phyloP scores from a whole-genome alignment of 2,113 vertebrate genomes.

The Bettongia penicillata region DNA sequence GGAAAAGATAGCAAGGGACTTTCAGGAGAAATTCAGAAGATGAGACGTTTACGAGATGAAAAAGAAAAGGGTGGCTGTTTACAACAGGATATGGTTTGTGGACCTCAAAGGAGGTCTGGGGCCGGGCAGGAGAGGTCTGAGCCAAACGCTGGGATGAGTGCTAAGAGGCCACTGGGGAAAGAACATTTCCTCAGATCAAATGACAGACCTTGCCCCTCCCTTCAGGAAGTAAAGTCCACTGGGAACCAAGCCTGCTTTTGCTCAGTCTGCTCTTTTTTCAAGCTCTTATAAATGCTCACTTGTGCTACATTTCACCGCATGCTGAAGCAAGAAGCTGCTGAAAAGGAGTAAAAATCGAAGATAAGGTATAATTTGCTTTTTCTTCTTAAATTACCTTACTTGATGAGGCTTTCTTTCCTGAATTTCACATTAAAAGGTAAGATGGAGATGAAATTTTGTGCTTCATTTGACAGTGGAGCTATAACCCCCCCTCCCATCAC shows the following conservation, averaged over 20 bases:
- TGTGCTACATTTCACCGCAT: constrained; percentile 25
- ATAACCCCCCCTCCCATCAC: not conserved
- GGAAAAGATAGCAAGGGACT: not conserved
- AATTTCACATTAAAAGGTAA: constrained; percentile 61
- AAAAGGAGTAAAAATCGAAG: constrained; percentile 39
- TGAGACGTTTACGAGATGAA: not conserved
- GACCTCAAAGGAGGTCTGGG: not conserved
- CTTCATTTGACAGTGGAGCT: not conserved
- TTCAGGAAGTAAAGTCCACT: constrained; percentile 71
- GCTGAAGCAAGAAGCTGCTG: not conserved
- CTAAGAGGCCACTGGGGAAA: not conserved
- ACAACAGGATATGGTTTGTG: not conserved
- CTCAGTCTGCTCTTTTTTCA: not conserved
- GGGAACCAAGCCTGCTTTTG: not conserved
- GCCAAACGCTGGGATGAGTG: not conserved
- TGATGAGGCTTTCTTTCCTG: constrained; percentile 13
- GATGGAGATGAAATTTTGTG: not conserved
- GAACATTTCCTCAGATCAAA: constrained; percentile 26
- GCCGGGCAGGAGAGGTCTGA: not conserved
- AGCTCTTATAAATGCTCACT: constrained; percentile 23
- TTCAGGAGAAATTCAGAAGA: not conserved
- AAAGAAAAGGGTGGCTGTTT: not conserved
- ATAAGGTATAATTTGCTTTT: constrained; percentile 36
- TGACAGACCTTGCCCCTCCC: constrained; percentile 46
- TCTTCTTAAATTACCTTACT: constrained; percentile 6